Evolutionary conservation across 2,888 invertebrate genomes (phyloP).

Genomic region (Sesamia inferens): DNA sequence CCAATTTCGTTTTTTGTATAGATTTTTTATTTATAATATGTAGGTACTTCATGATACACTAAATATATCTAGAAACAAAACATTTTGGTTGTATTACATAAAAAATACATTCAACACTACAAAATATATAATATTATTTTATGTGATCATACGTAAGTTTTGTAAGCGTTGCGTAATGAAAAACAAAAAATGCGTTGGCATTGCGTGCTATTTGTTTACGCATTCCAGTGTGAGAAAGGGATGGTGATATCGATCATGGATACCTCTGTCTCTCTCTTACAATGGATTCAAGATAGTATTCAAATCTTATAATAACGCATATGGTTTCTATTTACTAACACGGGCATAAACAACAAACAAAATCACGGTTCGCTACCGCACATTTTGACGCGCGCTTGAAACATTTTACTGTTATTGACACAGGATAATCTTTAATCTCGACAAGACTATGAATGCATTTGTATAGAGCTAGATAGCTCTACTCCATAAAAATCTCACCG

Average conservation of each 20-base stretch:
- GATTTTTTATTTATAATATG: too few relatives aligned
- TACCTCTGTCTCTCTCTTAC: not conserved
- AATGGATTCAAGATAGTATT: not conserved
- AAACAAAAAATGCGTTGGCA: not conserved
- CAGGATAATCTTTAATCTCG: not conserved
- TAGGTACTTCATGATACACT: too few relatives aligned
- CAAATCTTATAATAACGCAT: not conserved
- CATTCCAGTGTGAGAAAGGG: not conserved
- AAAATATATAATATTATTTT: too few relatives aligned
- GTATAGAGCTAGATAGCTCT: not conserved
- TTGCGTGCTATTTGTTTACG: not conserved
- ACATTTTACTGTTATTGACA: not conserved
- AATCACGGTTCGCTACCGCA: not conserved
- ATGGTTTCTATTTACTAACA: slow-evolving; percentile 16
- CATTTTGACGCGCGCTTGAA: slow-evolving; percentile 1
- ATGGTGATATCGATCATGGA: not conserved
- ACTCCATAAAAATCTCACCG: not conserved
- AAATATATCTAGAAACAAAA: too few relatives aligned
- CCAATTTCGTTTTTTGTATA: too few relatives aligned
- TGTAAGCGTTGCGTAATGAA: not conserved
- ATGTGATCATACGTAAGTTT: not conserved
- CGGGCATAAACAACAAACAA: not conserved
- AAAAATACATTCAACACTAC: too few relatives aligned
- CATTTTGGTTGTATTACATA: too few relatives aligned
- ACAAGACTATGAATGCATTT: slow-evolving; percentile 1